Evolutionary conservation across 1,140 invertebrate species (phyloP).

Genomic region (Scaptomyza pallida): DNA sequence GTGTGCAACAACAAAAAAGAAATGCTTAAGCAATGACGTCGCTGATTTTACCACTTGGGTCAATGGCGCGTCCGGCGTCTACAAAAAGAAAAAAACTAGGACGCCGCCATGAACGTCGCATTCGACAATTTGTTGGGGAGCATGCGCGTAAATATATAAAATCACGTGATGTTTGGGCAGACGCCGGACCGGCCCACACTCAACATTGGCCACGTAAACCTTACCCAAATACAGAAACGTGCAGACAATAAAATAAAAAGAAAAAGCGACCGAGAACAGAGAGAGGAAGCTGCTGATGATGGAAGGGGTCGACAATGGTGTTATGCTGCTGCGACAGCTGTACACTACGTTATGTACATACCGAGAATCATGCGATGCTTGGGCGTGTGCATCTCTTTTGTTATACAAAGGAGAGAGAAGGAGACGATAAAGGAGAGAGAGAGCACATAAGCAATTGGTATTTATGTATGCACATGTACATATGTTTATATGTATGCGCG

Average conservation of each 20-base stretch:
- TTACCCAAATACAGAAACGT: conserved; percentile 40
- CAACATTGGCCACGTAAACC: conserved; percentile 56
- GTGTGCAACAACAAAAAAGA: neutral
- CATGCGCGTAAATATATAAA: conserved; percentile 57
- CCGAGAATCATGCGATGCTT: conserved; percentile 67
- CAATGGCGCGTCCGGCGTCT: conserved; percentile 49
- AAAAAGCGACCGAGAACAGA: neutral
- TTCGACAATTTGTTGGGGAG: conserved; percentile 12
- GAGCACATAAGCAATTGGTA: conserved; percentile 22
- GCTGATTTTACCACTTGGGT: conserved; percentile 45
- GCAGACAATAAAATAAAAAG: conserved; percentile 21
- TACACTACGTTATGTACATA: conserved; percentile 47
- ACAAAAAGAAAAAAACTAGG: neutral
- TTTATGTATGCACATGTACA: conserved; percentile 3
- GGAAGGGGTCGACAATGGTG: neutral
- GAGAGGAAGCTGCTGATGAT: neutral
- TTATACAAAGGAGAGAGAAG: conserved; percentile 12
- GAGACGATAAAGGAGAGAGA: neutral
- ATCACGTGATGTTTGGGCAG: conserved; percentile 72
- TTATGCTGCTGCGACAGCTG: conserved; percentile 11
- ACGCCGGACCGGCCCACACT: conserved; percentile 32
- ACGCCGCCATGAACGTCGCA: neutral
- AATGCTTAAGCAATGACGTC: conserved; percentile 33
- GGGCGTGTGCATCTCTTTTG: conserved; percentile 52
- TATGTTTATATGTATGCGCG: neutral